Percentiles rank a stretch among this genome's conserved stretches.
phyloP scores from a whole-genome alignment of 2,113 vertebrate species.

The Hucho hucho region DNA sequence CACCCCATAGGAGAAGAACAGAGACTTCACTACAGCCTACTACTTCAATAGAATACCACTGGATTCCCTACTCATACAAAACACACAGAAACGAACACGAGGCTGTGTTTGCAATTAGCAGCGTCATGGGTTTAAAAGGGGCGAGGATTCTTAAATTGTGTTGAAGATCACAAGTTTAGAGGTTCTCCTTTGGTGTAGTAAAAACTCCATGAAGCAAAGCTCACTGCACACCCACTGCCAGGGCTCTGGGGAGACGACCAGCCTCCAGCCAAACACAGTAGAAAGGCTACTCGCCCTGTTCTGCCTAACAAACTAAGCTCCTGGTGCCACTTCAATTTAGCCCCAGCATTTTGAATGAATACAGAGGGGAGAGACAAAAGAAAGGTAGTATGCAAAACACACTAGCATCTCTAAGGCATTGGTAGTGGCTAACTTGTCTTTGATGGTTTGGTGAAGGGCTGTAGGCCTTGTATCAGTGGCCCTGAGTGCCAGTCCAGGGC shows the following conservation, averaged over 20 bases:
- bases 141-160: constrained; percentile 54
- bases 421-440: constrained; percentile 34
- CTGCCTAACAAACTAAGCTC: constrained; percentile 51
- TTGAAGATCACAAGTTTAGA: constrained; percentile 49
- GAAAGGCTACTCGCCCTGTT: constrained; percentile 54
- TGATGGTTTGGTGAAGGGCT: constrained; percentile 38
- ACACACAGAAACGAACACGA: constrained; percentile 21
- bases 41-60: neutral
- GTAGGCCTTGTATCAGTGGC: neutral
- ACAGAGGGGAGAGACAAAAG: constrained; percentile 27
- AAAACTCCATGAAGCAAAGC: constrained; percentile 48
- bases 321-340: constrained; percentile 57
- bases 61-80: neutral
- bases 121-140: constrained; percentile 53
- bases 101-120: constrained; percentile 36
- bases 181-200: constrained; percentile 41
- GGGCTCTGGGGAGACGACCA: constrained; percentile 52
- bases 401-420: constrained; percentile 14
- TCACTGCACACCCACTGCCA: constrained; percentile 55
- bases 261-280: constrained; percentile 56
- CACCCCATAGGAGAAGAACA: neutral
- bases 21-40: neutral
- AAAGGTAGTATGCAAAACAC: constrained; percentile 36
- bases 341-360: constrained; percentile 46
- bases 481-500: neutral